Evolutionary conservation across 2,113 vertebrate genomes (phyloP).

Genomic region (Chelonoidis abingdonii): DNA sequence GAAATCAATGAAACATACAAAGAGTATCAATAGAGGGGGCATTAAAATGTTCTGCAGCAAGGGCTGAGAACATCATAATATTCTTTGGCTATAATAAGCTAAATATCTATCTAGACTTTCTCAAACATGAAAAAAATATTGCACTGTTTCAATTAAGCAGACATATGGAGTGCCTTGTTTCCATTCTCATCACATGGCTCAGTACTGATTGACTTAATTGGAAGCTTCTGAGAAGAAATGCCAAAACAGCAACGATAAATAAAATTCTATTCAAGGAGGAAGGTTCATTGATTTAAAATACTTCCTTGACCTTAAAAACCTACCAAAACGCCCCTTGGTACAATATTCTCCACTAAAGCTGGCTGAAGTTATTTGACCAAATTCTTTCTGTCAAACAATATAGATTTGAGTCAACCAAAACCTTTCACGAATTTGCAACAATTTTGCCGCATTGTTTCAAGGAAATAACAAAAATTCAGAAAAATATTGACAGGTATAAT

Average conservation of each 20-base stretch:
- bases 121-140: slow-evolving; percentile 1
- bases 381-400: no score
- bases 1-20: slow-evolving; percentile 51
- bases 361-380: no score
- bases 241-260: slow-evolving; percentile 52
- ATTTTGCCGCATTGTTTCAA: no score
- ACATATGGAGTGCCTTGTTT: slow-evolving; percentile 20
- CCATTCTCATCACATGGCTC: slow-evolving; percentile 8
- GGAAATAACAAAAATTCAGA: no score
- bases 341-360: neutral
- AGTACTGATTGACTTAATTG: slow-evolving; percentile 24
- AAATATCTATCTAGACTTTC: slow-evolving; percentile 17
- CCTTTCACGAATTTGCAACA: no score
- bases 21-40: slow-evolving; percentile 15
- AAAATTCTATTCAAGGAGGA: neutral
- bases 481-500: no score
- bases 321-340: neutral
- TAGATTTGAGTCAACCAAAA: no score
- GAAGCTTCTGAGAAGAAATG: slow-evolving; percentile 44
- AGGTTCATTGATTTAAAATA: neutral
- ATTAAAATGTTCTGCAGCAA: slow-evolving; percentile 24
- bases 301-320: neutral
- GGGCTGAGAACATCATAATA: neutral
- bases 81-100: neutral
- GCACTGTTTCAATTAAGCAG: slow-evolving; percentile 23